phyloP scores from a whole-genome alignment of 2,888 invertebrate species.

The Euzetes globulus region DNA sequence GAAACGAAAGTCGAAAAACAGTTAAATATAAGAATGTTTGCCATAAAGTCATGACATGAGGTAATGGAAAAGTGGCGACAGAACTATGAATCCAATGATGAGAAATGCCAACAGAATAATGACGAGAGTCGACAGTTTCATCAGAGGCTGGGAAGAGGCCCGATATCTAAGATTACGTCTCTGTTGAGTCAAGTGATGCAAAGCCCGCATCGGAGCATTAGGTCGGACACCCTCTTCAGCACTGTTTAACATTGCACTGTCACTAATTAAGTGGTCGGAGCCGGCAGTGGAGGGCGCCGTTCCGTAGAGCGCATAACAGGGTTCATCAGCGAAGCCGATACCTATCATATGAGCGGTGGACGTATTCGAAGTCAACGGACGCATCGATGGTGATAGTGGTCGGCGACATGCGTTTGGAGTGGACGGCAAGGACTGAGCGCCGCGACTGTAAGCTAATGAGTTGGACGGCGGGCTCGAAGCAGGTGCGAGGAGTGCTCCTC shows the following conservation, averaged over 20 bases:
- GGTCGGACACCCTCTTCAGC: background rate
- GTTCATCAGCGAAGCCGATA: conserved; percentile 16
- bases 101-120: conserved; percentile 38
- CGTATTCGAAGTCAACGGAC: background rate
- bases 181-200: conserved; percentile 32
- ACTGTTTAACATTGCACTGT: conserved; percentile 19
- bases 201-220: background rate
- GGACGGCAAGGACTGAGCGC: conserved; percentile 36
- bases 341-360: background rate
- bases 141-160: conserved; percentile 34
- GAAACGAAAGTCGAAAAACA: too few species aligned
- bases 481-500: conserved; percentile 30
- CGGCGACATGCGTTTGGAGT: conserved; percentile 35
- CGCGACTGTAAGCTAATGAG: conserved; percentile 25
- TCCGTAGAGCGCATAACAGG: conserved; percentile 25
- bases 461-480: background rate
- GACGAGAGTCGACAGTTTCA: conserved; percentile 37
- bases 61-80: conserved; percentile 41
- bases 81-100: conserved; percentile 41
- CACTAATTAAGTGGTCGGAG: conserved; percentile 7
- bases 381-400: conserved; percentile 20
- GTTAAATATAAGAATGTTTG: too few species aligned
- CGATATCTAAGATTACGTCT: conserved; percentile 28
- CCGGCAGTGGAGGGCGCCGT: background rate
- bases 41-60: conserved; percentile 39